Conservation (phyloP, 2,113 vertebrate species). For the Crotalus viridis region DNA sequence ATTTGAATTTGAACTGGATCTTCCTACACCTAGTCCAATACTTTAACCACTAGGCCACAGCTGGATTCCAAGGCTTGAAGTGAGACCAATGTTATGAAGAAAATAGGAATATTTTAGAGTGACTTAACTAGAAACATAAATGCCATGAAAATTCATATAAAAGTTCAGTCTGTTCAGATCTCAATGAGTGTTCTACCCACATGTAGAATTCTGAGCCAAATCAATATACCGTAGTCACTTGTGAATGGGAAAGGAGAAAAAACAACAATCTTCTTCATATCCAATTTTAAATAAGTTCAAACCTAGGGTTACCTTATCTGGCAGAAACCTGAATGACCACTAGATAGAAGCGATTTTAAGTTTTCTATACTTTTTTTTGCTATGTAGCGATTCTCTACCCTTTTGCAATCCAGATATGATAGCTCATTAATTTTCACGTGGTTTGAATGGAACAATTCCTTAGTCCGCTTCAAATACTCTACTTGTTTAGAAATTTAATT, state of each 20-base stretch:
- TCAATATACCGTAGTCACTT: neutral
- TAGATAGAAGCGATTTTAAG: neutral
- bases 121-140: neutral
- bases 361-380: neutral
- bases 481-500: neutral
- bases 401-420: neutral
- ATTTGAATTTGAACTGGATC: neutral
- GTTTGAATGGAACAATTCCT: neutral
- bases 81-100: neutral
- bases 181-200: neutral
- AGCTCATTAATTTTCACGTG: neutral
- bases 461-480: neutral
- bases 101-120: neutral
- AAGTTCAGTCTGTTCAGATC: neutral
- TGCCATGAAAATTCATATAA: neutral
- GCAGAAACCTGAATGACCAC: neutral
- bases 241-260: neutral
- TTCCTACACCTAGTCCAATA: neutral
- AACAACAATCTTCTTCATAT: neutral
- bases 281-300: neutral
- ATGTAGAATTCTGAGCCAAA: neutral
- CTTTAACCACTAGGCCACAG: neutral
- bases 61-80: neutral
- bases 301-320: neutral
- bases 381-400: neutral